phyloP scores from a whole-genome alignment of 2,888 invertebrate genomes.

The Polyommatus iphigenia region DNA sequence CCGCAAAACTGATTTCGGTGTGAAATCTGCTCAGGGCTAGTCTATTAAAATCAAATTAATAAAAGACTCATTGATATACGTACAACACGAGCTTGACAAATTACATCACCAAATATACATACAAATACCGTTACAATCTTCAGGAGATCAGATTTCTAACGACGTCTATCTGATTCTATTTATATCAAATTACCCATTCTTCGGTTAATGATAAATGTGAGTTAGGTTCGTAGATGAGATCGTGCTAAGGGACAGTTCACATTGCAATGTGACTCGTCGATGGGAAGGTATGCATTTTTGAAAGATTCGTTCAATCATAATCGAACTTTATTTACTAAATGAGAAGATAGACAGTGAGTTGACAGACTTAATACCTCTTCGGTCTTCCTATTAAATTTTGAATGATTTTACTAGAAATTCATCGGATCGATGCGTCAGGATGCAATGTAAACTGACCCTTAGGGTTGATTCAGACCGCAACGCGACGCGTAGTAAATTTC shows the following conservation, averaged over 20 bases:
- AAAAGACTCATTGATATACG: no score
- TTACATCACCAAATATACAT: not conserved
- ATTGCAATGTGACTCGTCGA: not conserved
- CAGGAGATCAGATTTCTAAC: not conserved
- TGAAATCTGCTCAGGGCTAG: no score
- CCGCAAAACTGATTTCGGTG: no score
- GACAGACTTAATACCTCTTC: no score
- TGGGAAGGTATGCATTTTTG: not conserved
- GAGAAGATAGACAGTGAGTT: no score
- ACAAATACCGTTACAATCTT: not conserved
- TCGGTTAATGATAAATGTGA: not conserved
- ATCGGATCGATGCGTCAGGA: no score
- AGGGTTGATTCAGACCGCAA: not conserved
- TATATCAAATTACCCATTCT: not conserved
- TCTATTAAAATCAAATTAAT: no score
- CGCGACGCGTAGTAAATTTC: no score
- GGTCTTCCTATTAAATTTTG: no score
- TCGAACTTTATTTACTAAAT: no score
- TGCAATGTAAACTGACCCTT: not conserved
- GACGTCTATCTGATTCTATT: constrained; percentile 20
- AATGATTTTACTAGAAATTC: no score
- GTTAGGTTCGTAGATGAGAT: not conserved
- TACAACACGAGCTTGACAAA: not conserved
- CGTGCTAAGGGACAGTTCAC: not conserved
- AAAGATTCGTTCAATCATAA: no score